These are phyloP conservation scores for Pygocentrus nattereri DNA, from an alignment of 2,797 vertebrate genomes.

Conservation along the genomic window DNA sequence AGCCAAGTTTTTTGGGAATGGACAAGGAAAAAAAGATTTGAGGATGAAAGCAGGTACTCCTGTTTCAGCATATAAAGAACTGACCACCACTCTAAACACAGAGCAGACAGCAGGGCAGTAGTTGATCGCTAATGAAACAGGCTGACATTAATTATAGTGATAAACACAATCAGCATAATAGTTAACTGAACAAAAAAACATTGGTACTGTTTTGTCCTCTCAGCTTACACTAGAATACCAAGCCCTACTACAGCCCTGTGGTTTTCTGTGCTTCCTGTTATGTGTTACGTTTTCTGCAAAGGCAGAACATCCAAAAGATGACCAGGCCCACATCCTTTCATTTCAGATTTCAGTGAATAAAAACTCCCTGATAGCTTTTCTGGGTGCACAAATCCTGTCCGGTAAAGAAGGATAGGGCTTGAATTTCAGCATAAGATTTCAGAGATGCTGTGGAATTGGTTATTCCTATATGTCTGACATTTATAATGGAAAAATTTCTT, in stretches of 20 bases:
- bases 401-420: constrained; percentile 7
- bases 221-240: not conserved
- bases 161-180: not conserved
- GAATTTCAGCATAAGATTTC: constrained; percentile 13
- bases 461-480: constrained; percentile 23
- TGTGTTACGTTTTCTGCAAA: not conserved
- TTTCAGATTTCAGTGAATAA: constrained; percentile 1
- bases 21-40: too few relatives aligned
- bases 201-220: not conserved
- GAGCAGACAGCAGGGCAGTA: not conserved
- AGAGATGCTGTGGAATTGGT: constrained; percentile 10
- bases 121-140: not conserved
- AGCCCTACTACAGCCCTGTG: not conserved
- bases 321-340: not conserved
- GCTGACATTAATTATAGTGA: not conserved
- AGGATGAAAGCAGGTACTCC: not conserved
- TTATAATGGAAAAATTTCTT: constrained; percentile 34
- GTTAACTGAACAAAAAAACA: not conserved
- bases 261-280: not conserved
- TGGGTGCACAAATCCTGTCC: not conserved
- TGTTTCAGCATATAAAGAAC: too few relatives aligned
- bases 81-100: not conserved
- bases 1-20: too few relatives aligned
- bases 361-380: not conserved
- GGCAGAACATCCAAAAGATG: not conserved